phyloP scores from a whole-genome alignment of 1,140 invertebrate species.

The Caenorhabditis briggsae region DNA sequence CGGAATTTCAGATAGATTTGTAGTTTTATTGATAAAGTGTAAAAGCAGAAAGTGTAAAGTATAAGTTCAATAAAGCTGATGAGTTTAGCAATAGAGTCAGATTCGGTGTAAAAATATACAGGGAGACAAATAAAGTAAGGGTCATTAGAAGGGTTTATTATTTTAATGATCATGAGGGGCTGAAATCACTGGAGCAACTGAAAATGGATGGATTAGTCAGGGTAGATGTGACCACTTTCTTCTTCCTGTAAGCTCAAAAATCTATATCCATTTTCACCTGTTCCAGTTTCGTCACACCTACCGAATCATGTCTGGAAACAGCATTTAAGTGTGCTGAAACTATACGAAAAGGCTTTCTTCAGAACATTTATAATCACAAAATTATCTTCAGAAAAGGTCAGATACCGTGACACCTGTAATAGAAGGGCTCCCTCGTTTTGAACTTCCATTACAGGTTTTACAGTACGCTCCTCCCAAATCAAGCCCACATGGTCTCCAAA shows the following conservation, averaged over 20 bases:
- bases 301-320: too few relatives aligned
- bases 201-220: background rate
- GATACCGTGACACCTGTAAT: too few relatives aligned
- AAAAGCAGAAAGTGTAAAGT: background rate
- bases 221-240: background rate
- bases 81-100: background rate
- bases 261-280: conserved; percentile 8
- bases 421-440: too few relatives aligned
- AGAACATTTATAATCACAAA: too few relatives aligned
- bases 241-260: background rate
- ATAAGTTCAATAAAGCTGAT: background rate
- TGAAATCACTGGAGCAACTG: too few relatives aligned
- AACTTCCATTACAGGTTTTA: too few relatives aligned
- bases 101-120: background rate
- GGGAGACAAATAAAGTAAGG: background rate
- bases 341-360: too few relatives aligned
- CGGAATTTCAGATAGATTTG: background rate
- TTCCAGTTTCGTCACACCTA: background rate
- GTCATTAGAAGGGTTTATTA: background rate
- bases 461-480: too few relatives aligned
- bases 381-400: too few relatives aligned
- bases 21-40: background rate
- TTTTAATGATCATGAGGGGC: background rate
- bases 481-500: background rate
- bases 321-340: too few relatives aligned